Percentiles rank a stretch among this genome's conserved stretches.
Evolutionary conservation across 2,113 vertebrate genomes (phyloP).

Genomic region (Bagarius yarrelli): DNA sequence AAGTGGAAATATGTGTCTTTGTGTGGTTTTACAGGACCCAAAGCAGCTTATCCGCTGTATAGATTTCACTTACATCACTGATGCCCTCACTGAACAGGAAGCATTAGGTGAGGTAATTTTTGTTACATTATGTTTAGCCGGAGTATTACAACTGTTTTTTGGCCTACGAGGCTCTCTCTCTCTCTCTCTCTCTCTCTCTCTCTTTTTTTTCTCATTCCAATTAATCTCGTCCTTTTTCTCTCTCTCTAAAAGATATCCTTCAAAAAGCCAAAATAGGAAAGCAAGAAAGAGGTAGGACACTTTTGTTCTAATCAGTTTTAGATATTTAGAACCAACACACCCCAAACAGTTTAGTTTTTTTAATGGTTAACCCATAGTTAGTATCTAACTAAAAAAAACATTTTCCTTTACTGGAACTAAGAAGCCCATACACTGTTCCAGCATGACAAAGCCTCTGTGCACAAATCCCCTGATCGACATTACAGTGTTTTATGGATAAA

Average conservation of each 20-base stretch:
- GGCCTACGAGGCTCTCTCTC: background rate
- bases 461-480: too few species aligned
- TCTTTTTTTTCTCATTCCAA: too few species aligned
- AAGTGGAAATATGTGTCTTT: background rate
- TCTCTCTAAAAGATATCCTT: constrained; percentile 68
- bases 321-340: too few species aligned
- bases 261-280: constrained; percentile 68
- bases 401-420: too few species aligned
- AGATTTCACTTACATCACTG: constrained; percentile 81
- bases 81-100: constrained; percentile 75
- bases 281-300: constrained; percentile 68
- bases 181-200: background rate
- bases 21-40: constrained; percentile 65
- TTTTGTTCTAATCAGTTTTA: constrained; percentile 7
- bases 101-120: constrained; percentile 67
- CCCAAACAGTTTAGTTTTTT: too few species aligned
- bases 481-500: too few species aligned
- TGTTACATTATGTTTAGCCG: constrained; percentile 23
- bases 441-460: too few species aligned
- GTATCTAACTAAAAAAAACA: too few species aligned
- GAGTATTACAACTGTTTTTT: background rate
- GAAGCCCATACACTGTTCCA: too few species aligned
- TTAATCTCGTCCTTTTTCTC: background rate
- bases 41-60: constrained; percentile 73
- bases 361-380: too few species aligned